Percentiles rank a stretch among this genome's conserved stretches.
Evolutionary conservation across 2,888 invertebrate species (phyloP).

Genomic region (Xanthorhoe spadicearia): DNA sequence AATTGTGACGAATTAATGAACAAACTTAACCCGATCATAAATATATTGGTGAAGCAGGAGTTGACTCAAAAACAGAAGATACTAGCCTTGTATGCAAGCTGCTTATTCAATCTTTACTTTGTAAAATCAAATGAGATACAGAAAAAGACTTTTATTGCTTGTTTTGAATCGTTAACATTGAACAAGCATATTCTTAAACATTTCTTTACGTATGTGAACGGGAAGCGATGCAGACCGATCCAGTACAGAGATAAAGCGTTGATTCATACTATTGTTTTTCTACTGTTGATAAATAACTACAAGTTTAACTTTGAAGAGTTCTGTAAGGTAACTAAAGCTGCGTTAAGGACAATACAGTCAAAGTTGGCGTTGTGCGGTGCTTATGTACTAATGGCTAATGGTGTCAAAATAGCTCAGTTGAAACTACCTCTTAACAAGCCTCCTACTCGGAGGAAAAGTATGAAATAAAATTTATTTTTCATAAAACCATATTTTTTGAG

Average conservation of each 20-base stretch:
- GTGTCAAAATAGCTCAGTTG: conserved; percentile 63
- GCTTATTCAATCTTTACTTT: conserved; percentile 33
- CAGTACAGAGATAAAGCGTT: conserved; percentile 71
- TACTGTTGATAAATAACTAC: conserved; percentile 67
- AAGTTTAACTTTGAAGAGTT: conserved; percentile 65
- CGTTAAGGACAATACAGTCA: conserved; percentile 52
- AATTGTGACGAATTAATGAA: conserved; percentile 49
- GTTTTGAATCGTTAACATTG: conserved; percentile 61
- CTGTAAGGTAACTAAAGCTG: conserved; percentile 60
- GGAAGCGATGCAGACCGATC: conserved; percentile 57
- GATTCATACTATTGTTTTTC: conserved; percentile 69
- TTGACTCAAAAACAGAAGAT: conserved; percentile 55
- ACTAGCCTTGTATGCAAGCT: conserved; percentile 64
- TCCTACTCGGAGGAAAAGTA: conserved; percentile 23
- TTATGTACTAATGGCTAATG: conserved; percentile 49
- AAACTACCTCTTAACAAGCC: conserved; percentile 61
- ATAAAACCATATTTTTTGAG: too few relatives aligned
- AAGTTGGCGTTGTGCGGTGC: conserved; percentile 70
- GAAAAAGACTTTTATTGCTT: conserved; percentile 57
- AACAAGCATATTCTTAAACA: conserved; percentile 63
- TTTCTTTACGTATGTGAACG: conserved; percentile 57
- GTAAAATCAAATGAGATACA: not conserved
- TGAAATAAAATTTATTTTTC: conserved; percentile 11
- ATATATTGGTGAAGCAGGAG: conserved; percentile 48
- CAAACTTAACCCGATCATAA: conserved; percentile 39